These are phyloP conservation scores for Leptinotarsa lineolata DNA, from an alignment of 1,140 invertebrate species.

Conservation along the genomic window DNA sequence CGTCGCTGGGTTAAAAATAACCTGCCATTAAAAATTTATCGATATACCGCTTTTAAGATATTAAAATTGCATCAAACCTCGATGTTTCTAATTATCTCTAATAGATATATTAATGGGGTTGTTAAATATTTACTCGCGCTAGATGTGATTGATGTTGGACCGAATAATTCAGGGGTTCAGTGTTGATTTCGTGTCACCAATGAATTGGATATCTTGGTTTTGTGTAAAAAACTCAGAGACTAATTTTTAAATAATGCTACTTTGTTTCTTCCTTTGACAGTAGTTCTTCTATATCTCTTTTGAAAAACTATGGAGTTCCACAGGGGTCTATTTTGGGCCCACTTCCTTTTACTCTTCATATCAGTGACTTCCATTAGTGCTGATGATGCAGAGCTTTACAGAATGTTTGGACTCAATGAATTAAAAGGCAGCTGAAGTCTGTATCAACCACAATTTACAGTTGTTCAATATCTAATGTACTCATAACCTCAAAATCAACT, in stretches of 20 bases:
- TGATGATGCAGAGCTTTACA: too few species aligned
- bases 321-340: neutral
- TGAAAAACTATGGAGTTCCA: neutral
- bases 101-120: constrained; percentile 47
- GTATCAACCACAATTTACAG: too few species aligned
- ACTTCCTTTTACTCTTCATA: neutral
- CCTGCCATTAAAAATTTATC: constrained; percentile 42
- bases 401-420: too few species aligned
- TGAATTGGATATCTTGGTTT: neutral
- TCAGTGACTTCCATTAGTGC: neutral
- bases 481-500: too few species aligned
- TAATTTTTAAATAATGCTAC: too few species aligned
- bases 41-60: constrained; percentile 45
- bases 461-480: too few species aligned
- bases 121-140: constrained; percentile 41
- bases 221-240: too few species aligned
- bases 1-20: constrained; percentile 39
- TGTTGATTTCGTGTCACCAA: neutral
- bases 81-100: constrained; percentile 46
- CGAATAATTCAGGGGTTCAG: neutral
- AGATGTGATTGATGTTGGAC: neutral
- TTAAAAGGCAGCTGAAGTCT: too few species aligned
- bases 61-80: constrained; percentile 48
- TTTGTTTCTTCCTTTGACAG: too few species aligned
- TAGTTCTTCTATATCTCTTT: too few species aligned